These are phyloP conservation scores for Cantharis rufa DNA, from an alignment of 2,888 invertebrate genomes.

Conservation along the genomic window DNA sequence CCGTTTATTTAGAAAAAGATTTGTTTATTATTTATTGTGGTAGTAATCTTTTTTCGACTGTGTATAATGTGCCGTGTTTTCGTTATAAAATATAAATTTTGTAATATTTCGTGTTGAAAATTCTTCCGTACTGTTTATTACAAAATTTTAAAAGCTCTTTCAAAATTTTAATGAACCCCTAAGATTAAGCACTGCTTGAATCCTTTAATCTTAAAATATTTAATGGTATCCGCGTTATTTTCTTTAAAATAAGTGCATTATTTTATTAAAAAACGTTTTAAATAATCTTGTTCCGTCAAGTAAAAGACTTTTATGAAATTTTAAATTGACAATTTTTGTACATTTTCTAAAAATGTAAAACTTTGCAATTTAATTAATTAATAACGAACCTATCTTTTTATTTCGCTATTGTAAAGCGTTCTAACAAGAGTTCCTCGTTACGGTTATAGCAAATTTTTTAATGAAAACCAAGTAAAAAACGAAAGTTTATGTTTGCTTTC, in stretches of 20 bases:
- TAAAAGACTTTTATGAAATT: neutral
- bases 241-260: neutral
- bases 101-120: neutral
- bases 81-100: neutral
- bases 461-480: neutral
- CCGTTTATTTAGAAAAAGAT: neutral
- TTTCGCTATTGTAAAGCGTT: neutral
- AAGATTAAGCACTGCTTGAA: neutral
- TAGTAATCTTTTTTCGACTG: neutral
- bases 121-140: neutral
- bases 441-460: neutral
- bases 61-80: neutral
- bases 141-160: neutral
- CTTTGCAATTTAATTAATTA: neutral
- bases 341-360: neutral
- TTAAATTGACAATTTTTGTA: neutral
- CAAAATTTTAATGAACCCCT: neutral
- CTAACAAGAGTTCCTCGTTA: neutral
- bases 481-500: neutral
- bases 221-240: neutral
- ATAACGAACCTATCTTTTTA: neutral
- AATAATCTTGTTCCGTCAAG: neutral
- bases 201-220: neutral
- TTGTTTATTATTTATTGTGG: neutral
- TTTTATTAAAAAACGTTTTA: neutral